A percentile compares a stretch with the other conserved stretches of the same genome.
Evolutionary conservation across 2,113 vertebrate species (phyloP).

Genomic region (Scytalopus superciliaris): DNA sequence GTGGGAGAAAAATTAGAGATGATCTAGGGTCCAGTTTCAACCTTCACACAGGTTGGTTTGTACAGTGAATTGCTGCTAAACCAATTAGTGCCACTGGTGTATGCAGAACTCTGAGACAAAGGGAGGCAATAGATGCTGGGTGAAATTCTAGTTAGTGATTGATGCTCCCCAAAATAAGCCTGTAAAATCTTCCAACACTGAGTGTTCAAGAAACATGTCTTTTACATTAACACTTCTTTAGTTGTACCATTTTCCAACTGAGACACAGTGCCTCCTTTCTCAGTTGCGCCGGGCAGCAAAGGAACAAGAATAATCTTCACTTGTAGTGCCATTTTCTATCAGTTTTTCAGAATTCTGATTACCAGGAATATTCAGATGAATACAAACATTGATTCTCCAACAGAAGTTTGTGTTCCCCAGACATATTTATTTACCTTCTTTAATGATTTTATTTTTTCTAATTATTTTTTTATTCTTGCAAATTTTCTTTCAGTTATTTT

Average conservation of each 20-base stretch:
- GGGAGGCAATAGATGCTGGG: accelerated
- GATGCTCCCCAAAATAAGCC: background rate
- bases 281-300: background rate
- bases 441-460: background rate
- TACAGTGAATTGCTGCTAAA: background rate
- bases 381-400: background rate
- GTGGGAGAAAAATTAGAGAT: background rate
- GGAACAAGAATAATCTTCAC: background rate
- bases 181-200: background rate
- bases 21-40: background rate
- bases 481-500: background rate
- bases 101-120: background rate
- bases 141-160: background rate
- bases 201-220: accelerated
- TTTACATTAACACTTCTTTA: background rate
- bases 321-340: background rate
- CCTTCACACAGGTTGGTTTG: background rate
- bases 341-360: background rate
- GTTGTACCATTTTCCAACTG: background rate
- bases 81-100: accelerated
- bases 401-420: background rate
- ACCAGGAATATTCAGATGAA: background rate
- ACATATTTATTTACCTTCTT: background rate
- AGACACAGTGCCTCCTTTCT: background rate
- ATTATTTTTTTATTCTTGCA: background rate